Conservation (phyloP, 2,888 invertebrate genomes). For the Toxonevra muliebris region DNA sequence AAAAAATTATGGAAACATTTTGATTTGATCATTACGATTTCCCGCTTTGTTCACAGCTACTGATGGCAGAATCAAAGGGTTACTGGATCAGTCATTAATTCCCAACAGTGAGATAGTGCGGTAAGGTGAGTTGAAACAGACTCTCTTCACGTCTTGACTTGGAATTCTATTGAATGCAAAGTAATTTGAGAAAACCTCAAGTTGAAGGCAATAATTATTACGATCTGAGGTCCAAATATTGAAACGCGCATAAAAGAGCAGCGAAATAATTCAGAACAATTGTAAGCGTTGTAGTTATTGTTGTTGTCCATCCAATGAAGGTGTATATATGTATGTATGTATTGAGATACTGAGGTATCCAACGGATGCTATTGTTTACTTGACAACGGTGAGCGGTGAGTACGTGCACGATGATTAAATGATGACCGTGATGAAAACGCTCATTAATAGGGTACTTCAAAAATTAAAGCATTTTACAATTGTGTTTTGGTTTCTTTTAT, state of each 20-base stretch:
- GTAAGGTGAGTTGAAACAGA: too few relatives aligned
- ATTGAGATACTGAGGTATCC: background rate
- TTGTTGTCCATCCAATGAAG: background rate
- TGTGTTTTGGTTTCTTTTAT: background rate
- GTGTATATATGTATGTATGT: slow-evolving; percentile 5
- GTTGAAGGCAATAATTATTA: slow-evolving; percentile 27
- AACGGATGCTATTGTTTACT: slow-evolving; percentile 26
- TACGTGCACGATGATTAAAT: slow-evolving; percentile 28
- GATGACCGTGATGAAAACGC: slow-evolving; percentile 52
- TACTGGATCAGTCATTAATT: slow-evolving; percentile 28
- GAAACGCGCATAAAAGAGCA: background rate
- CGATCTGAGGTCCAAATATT: slow-evolving; percentile 29
- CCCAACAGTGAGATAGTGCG: background rate
- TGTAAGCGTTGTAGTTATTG: background rate
- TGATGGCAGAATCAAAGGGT: slow-evolving; percentile 19
- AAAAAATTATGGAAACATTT: slow-evolving; percentile 41
- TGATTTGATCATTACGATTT: slow-evolving; percentile 51
- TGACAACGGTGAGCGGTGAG: slow-evolving; percentile 21
- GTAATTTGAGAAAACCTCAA: slow-evolving; percentile 21
- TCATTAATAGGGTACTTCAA: slow-evolving; percentile 56
- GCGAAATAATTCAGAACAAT: background rate
- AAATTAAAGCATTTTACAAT: slow-evolving; percentile 49
- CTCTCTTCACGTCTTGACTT: slow-evolving; percentile 11
- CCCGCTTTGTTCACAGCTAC: slow-evolving; percentile 25
- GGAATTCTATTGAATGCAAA: background rate